Evolutionary conservation across 2,888 invertebrate species (phyloP).

Genomic region (Ophioninae sp.): DNA sequence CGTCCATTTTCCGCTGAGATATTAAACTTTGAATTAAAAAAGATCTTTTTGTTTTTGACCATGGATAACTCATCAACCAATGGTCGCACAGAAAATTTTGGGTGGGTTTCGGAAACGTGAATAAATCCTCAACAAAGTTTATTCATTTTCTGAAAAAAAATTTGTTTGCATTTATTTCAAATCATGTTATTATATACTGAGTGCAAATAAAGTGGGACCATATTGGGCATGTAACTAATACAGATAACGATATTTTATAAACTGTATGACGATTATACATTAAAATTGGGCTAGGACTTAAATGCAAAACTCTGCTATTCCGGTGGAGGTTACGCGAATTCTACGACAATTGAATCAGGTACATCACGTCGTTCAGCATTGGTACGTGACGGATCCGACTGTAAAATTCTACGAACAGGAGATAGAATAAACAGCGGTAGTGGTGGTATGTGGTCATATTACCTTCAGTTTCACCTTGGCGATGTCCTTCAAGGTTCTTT

Average conservation of each 20-base stretch:
- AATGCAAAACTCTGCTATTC: background rate
- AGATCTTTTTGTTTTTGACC: too few relatives aligned
- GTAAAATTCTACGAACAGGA: constrained; percentile 1
- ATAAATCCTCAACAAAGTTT: too few relatives aligned
- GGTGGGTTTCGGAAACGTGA: too few relatives aligned
- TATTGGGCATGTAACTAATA: constrained; percentile 48
- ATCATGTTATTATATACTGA: constrained; percentile 40
- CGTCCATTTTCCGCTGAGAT: too few relatives aligned
- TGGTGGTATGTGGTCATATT: constrained; percentile 30
- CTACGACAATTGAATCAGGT: constrained; percentile 27
- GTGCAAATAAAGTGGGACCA: constrained; percentile 49
- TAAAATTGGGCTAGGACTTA: constrained; percentile 4
- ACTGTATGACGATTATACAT: constrained; percentile 41
- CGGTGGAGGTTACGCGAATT: constrained; percentile 1
- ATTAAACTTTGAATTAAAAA: too few relatives aligned
- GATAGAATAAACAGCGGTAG: background rate
- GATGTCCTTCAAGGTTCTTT: background rate
- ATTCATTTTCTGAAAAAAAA: too few relatives aligned
- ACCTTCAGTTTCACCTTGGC: too few relatives aligned
- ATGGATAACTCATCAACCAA: too few relatives aligned
- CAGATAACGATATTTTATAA: constrained; percentile 59
- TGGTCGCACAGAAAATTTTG: too few relatives aligned
- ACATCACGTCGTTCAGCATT: constrained; percentile 32
- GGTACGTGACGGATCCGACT: constrained; percentile 28
- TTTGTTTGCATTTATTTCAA: too few relatives aligned